phyloP scores from a whole-genome alignment of 1,140 invertebrate species.

The Hyles euphorbiae region DNA sequence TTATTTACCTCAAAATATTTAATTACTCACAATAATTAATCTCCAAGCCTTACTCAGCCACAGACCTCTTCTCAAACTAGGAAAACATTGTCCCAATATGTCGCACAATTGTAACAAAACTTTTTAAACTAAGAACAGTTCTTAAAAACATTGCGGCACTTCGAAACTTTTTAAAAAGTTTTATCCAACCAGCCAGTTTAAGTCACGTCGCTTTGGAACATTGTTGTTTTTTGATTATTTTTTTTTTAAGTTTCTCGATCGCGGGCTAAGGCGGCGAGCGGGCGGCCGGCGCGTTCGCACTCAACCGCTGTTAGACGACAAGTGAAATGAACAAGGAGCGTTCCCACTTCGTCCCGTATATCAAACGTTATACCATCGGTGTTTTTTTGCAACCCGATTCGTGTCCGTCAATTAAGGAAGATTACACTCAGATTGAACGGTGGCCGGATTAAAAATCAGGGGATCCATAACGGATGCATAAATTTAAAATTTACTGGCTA shows the following conservation, averaged over 20 bases:
- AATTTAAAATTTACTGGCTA: too few species aligned
- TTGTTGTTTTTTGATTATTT: not conserved
- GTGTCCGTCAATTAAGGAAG: constrained; percentile 34
- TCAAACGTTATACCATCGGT: constrained; percentile 20
- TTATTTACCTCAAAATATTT: too few species aligned
- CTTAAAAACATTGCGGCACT: too few species aligned
- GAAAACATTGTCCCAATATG: too few species aligned
- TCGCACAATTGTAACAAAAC: too few species aligned
- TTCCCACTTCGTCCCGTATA: constrained; percentile 24
- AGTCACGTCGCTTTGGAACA: constrained; percentile 7
- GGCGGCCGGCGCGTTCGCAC: constrained; percentile 24
- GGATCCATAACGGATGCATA: not conserved
- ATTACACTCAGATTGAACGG: constrained; percentile 25
- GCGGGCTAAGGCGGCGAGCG: constrained; percentile 1
- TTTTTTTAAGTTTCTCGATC: constrained; percentile 6
- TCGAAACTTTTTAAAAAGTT: too few species aligned
- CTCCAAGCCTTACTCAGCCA: too few species aligned
- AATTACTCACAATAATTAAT: too few species aligned
- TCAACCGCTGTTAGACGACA: constrained; percentile 27
- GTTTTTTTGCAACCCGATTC: constrained; percentile 27
- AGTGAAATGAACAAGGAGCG: constrained; percentile 34
- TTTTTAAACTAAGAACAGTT: too few species aligned
- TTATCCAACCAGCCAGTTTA: not conserved
- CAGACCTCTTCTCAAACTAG: too few species aligned
- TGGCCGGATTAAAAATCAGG: constrained; percentile 21